Conservation (phyloP, 2,797 vertebrate genomes). For the Siniperca undulata region DNA sequence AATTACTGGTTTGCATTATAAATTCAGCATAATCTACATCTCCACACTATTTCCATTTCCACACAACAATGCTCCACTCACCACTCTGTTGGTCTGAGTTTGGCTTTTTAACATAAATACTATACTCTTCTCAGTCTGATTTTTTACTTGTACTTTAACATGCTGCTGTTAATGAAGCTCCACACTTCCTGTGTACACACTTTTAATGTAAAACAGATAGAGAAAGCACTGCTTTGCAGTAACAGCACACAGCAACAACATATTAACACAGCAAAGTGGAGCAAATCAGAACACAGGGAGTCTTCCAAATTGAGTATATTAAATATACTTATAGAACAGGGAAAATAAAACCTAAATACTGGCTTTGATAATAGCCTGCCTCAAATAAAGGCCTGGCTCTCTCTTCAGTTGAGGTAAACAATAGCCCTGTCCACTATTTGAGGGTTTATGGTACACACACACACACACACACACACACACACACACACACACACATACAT, state of each 20-base stretch:
- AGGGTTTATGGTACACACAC: conserved; percentile 35
- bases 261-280: neutral
- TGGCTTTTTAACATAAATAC: neutral
- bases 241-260: neutral
- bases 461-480: conserved; percentile 14
- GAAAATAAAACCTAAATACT: conserved; percentile 8
- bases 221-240: neutral
- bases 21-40: conserved; percentile 11
- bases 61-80: neutral
- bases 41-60: neutral
- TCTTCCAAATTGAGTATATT: conserved; percentile 13
- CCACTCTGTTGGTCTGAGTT: neutral
- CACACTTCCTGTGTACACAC: neutral
- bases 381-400: conserved; percentile 18
- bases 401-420: conserved; percentile 45
- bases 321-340: conserved; percentile 12
- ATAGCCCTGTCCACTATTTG: conserved; percentile 19
- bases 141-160: neutral
- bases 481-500: conserved; percentile 13
- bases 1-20: neutral
- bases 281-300: neutral
- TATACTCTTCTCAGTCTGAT: neutral
- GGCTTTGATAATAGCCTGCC: conserved; percentile 14
- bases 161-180: neutral
- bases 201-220: neutral